A percentile compares a stretch with the other conserved stretches of the same genome.
phyloP scores from a whole-genome alignment of 1,140 invertebrate species.

The Apocrypta bakeri region DNA sequence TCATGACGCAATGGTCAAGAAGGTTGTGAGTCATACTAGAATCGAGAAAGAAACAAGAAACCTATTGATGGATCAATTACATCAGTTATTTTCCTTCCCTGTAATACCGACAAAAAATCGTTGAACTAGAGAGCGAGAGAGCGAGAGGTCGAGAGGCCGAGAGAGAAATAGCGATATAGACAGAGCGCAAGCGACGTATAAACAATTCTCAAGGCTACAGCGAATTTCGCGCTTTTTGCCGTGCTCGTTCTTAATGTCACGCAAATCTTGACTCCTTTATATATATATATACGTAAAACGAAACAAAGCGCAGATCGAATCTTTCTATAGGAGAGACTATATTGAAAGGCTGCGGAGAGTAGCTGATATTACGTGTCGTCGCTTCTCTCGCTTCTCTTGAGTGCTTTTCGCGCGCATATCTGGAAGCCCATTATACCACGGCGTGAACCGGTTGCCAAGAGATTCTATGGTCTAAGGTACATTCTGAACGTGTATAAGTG shows the following conservation, averaged over 20 bases:
- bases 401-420: neutral
- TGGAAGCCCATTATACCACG: neutral
- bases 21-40: neutral
- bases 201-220: neutral
- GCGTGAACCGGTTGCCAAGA: neutral
- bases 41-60: neutral
- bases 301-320: neutral
- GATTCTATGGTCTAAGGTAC: neutral
- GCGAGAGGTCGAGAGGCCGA: too few species aligned
- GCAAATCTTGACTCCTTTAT: too few species aligned
- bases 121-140: too few species aligned
- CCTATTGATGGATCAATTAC: constrained; percentile 10
- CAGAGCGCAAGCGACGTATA: neutral
- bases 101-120: too few species aligned
- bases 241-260: too few species aligned
- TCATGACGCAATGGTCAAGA: neutral
- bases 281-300: too few species aligned
- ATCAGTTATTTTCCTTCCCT: neutral
- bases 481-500: neutral
- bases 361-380: constrained; percentile 1
- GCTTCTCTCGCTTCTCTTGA: neutral
- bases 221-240: neutral
- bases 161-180: too few species aligned
- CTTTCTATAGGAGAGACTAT: too few species aligned
- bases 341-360: neutral